Evolutionary conservation across 1,140 invertebrate genomes (phyloP), one percentile per base, ranked within the genome.

Genomic region (Leptoteleia sp.): DNA sequence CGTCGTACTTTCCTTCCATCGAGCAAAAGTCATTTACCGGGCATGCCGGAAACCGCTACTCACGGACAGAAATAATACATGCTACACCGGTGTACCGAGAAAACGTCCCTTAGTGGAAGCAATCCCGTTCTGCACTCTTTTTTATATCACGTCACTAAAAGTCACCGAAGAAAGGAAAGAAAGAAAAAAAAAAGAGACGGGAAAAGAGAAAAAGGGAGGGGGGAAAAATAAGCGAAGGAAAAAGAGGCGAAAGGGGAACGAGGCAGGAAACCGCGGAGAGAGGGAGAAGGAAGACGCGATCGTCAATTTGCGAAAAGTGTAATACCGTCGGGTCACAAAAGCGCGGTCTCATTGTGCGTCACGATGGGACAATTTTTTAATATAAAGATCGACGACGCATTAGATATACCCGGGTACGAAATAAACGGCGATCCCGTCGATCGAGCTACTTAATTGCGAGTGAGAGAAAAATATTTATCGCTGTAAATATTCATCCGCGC

Each of bases 101-200:
- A 67, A 78, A 78, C 62, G 62, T 78, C 67, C 55, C 67, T 72
- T 52, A 54, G 45, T 62, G 33, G 35, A 72, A 72, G 67, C 70
- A 79, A 79, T 79, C 57, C 71, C 64, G 76, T 79, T 68, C 48
- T 65, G 43, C 57, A 57, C 40, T 72, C 61, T 72, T 73, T 79
- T 73, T 79, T 79, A 79, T 70, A 65, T 65, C 57, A 15, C 68
- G 25, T 73, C 55, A 54, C 42, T 73, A 67, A 62, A 70, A 64
- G 48, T 76, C 73, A 68, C 3, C 17, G 22, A 43, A n/a, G 61
- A 65, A n/a, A n/a, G n/a, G n/a, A n/a, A n/a, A n/a, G n/a, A 37
- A 38, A 12, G 25, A 38, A 54, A 4, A 52, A 57, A 57, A 48
- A 48, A 45, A 25, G 29, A 13, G n/a, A 42, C 45, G 38, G 37